Percentiles rank a stretch among this genome's conserved stretches.
Evolutionary conservation across 2,113 vertebrate species (phyloP).

Genomic region (Salvelinus namaycush): DNA sequence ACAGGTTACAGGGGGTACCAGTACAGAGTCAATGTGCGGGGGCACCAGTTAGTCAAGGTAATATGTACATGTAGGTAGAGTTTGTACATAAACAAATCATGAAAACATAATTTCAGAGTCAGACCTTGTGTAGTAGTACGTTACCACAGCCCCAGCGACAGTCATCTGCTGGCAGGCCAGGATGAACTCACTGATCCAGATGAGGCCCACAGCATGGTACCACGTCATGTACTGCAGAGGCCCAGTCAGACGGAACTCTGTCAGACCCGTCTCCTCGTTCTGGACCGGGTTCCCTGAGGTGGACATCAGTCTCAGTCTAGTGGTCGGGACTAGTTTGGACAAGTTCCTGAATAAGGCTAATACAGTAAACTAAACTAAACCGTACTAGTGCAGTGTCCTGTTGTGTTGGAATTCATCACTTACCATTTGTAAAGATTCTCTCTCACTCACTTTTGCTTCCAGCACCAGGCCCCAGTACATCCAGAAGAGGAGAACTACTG

Average conservation of each 20-base stretch:
- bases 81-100: no score
- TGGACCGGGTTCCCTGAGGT: conserved; percentile 81
- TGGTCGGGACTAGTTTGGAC: background rate
- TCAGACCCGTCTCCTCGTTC: conserved; percentile 84
- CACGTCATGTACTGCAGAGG: conserved; percentile 93
- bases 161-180: conserved; percentile 99
- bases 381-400: no score
- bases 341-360: no score
- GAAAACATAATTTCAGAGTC: no score
- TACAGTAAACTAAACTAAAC: no score
- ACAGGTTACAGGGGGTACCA: no score
- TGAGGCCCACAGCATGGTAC: conserved; percentile 93
- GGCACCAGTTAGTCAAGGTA: no score
- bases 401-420: no score
- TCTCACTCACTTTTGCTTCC: background rate
- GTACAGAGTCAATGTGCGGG: no score
- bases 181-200: conserved; percentile 98
- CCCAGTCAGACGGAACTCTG: conserved; percentile 87
- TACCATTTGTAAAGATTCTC: no score
- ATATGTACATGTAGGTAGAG: no score
- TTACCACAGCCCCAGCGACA: conserved; percentile 94
- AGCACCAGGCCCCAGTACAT: conserved; percentile 91
- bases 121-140: conserved; percentile 97
- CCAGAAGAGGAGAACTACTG: conserved; percentile 83
- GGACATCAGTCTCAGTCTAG: background rate